phyloP scores from a whole-genome alignment of 1,140 invertebrate genomes.

The Meloidogyne chitwoodi region DNA sequence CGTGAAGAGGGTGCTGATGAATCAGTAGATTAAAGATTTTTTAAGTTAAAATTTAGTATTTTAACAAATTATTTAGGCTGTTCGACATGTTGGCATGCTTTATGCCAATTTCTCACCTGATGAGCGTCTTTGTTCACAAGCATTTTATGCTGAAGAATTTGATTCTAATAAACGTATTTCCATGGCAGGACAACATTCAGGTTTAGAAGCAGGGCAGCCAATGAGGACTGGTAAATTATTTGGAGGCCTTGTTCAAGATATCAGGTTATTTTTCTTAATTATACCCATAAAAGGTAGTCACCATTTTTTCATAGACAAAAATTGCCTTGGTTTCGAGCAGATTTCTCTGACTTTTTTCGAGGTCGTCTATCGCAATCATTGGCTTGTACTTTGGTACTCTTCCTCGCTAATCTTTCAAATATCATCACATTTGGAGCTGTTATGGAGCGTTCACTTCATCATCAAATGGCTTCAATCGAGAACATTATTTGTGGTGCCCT shows the following conservation, averaged over 20 bases:
- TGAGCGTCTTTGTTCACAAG: neutral
- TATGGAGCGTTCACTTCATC: constrained; percentile 58
- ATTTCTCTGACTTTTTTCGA: constrained; percentile 61
- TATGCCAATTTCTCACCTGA: constrained; percentile 21
- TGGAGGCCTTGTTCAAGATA: constrained; percentile 37
- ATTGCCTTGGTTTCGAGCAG: constrained; percentile 54
- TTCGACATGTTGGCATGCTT: constrained; percentile 36
- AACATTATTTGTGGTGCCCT: constrained; percentile 61
- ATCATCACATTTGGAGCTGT: constrained; percentile 62
- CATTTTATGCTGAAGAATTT: neutral
- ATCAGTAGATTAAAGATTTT: neutral
- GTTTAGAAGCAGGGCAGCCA: neutral
- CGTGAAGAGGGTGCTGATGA: constrained; percentile 30
- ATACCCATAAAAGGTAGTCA: neutral
- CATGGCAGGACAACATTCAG: neutral
- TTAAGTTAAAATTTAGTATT: neutral
- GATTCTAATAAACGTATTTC: constrained; percentile 9
- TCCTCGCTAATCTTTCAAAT: constrained; percentile 62
- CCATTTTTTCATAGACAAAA: constrained; percentile 31
- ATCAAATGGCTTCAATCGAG: constrained; percentile 62
- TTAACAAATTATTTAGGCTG: constrained; percentile 13
- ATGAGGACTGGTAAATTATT: constrained; percentile 33
- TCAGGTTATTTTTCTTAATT: constrained; percentile 23
- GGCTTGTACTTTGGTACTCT: constrained; percentile 57
- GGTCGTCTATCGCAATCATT: constrained; percentile 47